Percentiles rank a stretch among this genome's conserved stretches.
phyloP scores from a whole-genome alignment of 2,113 vertebrate species.

The Ariopsis seemanni region DNA sequence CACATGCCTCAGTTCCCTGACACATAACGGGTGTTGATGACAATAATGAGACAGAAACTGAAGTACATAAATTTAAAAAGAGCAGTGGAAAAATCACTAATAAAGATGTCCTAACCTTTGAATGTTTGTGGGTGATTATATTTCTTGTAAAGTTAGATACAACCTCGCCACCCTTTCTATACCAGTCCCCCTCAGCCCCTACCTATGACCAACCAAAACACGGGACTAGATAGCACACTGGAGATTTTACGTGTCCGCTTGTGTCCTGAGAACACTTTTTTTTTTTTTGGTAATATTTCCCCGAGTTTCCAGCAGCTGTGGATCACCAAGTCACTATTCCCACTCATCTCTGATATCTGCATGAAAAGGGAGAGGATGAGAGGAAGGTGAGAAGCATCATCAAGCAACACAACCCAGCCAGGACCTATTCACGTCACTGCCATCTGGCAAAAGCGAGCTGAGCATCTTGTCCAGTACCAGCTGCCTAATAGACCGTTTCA shows the following conservation, averaged over 20 bases:
- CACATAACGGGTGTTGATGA: too few relatives aligned
- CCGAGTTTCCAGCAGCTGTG: neutral
- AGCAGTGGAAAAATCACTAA: too few relatives aligned
- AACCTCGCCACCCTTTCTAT: too few relatives aligned
- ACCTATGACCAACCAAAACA: neutral
- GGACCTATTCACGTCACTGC: constrained; percentile 17
- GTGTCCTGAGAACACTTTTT: neutral
- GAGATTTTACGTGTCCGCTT: neutral
- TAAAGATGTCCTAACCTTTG: too few relatives aligned
- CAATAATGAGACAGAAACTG: too few relatives aligned
- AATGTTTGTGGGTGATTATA: too few relatives aligned
- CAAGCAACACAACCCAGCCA: constrained; percentile 8
- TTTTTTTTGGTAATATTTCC: neutral
- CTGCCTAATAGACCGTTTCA: constrained; percentile 12
- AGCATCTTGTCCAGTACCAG: constrained; percentile 1
- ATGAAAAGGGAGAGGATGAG: neutral
- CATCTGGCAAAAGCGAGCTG: constrained; percentile 7
- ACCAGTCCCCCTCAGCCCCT: too few relatives aligned
- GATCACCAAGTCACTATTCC: neutral
- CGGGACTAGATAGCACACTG: neutral
- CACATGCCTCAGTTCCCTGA: too few relatives aligned
- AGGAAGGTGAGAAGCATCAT: neutral
- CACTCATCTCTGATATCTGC: neutral
- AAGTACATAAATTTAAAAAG: too few relatives aligned
- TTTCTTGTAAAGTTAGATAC: too few relatives aligned